Evolutionary conservation across 2,797 vertebrate genomes (phyloP).

Genomic region (Sebastes kiyomatsui): DNA sequence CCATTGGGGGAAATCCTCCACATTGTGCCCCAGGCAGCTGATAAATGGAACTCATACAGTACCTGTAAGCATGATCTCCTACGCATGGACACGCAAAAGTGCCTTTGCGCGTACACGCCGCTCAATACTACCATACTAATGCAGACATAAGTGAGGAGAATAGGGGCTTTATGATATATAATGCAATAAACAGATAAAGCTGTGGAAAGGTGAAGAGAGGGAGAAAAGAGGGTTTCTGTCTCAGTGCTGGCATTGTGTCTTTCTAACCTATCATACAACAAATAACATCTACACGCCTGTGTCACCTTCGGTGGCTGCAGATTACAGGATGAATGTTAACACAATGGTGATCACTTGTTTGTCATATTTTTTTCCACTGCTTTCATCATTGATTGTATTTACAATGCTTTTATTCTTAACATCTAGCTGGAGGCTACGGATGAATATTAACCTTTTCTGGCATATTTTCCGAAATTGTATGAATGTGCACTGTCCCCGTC

Average conservation of each 20-base stretch:
- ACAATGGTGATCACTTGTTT: not conserved
- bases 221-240: slow-evolving; percentile 24
- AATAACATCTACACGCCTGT: slow-evolving; percentile 20
- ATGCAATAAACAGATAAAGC: slow-evolving; percentile 35
- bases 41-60: slow-evolving; percentile 86
- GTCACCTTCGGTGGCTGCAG: slow-evolving; percentile 23
- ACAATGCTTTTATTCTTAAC: not conserved
- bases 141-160: slow-evolving; percentile 46
- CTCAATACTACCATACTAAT: slow-evolving; percentile 62
- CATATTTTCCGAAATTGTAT: not conserved
- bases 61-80: slow-evolving; percentile 82
- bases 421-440: not conserved
- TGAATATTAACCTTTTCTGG: not conserved
- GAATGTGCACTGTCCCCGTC: not conserved
- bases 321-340: slow-evolving; percentile 39
- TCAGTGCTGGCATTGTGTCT: slow-evolving; percentile 8
- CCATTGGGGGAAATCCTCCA: slow-evolving; percentile 89
- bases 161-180: slow-evolving; percentile 50
- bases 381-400: not conserved
- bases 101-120: slow-evolving; percentile 52
- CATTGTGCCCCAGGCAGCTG: slow-evolving; percentile 86
- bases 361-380: not conserved
- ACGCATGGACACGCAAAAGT: slow-evolving; percentile 55
- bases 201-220: slow-evolving; percentile 10
- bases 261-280: slow-evolving; percentile 4